Conservation (phyloP, 2,113 vertebrate species). For the Labrus mixtus region DNA sequence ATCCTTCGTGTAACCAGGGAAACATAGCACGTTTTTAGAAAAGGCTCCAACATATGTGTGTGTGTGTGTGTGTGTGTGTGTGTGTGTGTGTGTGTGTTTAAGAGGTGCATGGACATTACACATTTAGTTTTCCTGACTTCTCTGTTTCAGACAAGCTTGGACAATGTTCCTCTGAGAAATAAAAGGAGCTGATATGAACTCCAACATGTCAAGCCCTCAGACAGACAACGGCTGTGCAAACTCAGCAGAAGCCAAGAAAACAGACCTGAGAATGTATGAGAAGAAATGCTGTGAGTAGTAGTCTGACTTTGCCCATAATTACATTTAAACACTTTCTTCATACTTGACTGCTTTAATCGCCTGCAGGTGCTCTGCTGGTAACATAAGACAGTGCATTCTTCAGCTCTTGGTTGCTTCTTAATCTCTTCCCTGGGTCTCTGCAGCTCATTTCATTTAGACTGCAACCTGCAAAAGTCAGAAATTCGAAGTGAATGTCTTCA, state of each 20-base stretch:
- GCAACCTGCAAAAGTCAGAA: neutral
- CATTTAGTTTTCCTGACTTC: neutral
- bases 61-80: too few species aligned
- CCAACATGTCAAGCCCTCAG: slow-evolving; percentile 65
- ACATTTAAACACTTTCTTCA: slow-evolving; percentile 3
- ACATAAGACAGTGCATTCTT: slow-evolving; percentile 9
- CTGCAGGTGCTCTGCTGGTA: slow-evolving; percentile 20
- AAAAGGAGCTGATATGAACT: slow-evolving; percentile 3
- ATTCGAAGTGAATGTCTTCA: neutral
- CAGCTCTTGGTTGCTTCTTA: neutral
- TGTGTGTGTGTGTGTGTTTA: too few species aligned
- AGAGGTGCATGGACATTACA: neutral
- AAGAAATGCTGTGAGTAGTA: slow-evolving; percentile 86
- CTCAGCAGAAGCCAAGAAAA: slow-evolving; percentile 75
- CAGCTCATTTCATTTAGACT: neutral
- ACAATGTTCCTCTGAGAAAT: slow-evolving; percentile 22
- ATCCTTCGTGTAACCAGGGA: slow-evolving; percentile 10
- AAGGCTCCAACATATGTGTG: neutral
- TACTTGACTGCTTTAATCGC: slow-evolving; percentile 18
- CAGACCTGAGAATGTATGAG: slow-evolving; percentile 76
- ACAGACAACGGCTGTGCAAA: slow-evolving; percentile 58
- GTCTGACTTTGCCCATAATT: slow-evolving; percentile 9
- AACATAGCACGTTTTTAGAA: neutral
- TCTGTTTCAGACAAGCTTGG: slow-evolving; percentile 47
- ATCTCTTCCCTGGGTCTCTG: neutral